Base-by-base conservation (phyloP, 2,113 vertebrate species). In the Octodon degus region DNA sequence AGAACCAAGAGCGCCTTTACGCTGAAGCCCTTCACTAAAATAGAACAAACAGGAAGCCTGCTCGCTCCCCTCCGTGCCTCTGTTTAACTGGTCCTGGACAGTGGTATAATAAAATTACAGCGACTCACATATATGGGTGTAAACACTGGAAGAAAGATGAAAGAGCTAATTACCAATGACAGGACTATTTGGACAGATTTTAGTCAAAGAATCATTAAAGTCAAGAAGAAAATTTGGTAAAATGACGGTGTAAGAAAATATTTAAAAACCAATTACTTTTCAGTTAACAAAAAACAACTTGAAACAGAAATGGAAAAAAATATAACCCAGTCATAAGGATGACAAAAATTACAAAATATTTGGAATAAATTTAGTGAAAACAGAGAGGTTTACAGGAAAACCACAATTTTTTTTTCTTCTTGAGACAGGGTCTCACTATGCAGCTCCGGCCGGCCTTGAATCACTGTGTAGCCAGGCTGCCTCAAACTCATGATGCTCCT, bases 251-350 rank as follows among this genome's bases (percentile, higher is more conserved):
- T 68, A 86, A 70, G 62, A 87, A 84, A 96, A 63, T 22, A 67
- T 40, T 90, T 4, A 72, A 83, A 92, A 90, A n/a, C 16, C 34
- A 77, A 67, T 25, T 7, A 25, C 11, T 83, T 81, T 67, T 83
- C 32, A 43, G 74, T 90, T 53, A 62, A 2, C 3, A 63, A 82
- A 43, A 67, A 86, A 17, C 7, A 92, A 77, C 47, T 9, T 65
- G 76, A 90, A 79, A 74, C 53, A 92, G 47, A 90, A 67, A 50
- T 72, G 37, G 16, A 80, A 93, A 76, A 90, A 60, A 79, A 22
- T 22, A 72, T 27, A n/a, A 68, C 19, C 40, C 30, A 87, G n/a
- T 79, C 34, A 34, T 11, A 92, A 65, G 53, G n/a, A 7, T 79
- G 24, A 84, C 65, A 77, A 90, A 83, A 87, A 83, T 50, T 50